Evolutionary conservation across 2,888 invertebrate genomes (phyloP), one percentile per base, ranked within the genome.

Genomic region (Ennomos erosarius): DNA sequence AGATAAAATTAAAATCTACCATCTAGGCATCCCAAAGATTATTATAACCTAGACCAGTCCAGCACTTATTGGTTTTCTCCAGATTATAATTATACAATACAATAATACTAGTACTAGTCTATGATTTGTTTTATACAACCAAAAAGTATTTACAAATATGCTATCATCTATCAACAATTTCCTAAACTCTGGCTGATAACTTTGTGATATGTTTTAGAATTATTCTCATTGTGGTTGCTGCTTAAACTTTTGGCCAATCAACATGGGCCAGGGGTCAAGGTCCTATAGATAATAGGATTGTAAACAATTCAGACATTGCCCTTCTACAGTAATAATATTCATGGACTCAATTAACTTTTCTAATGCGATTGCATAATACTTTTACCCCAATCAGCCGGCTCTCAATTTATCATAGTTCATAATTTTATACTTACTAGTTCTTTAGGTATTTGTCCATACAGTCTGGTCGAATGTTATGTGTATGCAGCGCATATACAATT

Each of bases 391-490:
- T 65, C 62, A 69, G 60, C 63, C 67, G 62, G 66, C 60, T 60
- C 62, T 57, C 47, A 62, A 61, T 64, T 73, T 73, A 69, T 26
- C 26, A 26, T 26, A 26, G 6, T 26, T 26, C 68, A 67, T 76
- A 74, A 71, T 57, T 58, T 40, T 56, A 55, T 51, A 65, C 62
- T 36, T 94, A 99, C 99, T 98, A 98, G 89, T 98, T 98, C 73
- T 95, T 94, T 71, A 99, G 92, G 88, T 99, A 99, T 85, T 96
- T 94, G 69, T 96, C 95, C 90, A 96, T 95, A 46, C 95, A 96
- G 88, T 98, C 98, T 39, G 99, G 97, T 77, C 97, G 95, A 70
- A 98, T 97, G 85, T 98, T 97, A 87, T 99, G 98, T 65, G 98
- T 99, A 84, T 98, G 97, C 60, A 99, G 93, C 65, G 99, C 98